Base-by-base conservation (phyloP, 2,113 vertebrate genomes). In the Danionella cerebrum region DNA sequence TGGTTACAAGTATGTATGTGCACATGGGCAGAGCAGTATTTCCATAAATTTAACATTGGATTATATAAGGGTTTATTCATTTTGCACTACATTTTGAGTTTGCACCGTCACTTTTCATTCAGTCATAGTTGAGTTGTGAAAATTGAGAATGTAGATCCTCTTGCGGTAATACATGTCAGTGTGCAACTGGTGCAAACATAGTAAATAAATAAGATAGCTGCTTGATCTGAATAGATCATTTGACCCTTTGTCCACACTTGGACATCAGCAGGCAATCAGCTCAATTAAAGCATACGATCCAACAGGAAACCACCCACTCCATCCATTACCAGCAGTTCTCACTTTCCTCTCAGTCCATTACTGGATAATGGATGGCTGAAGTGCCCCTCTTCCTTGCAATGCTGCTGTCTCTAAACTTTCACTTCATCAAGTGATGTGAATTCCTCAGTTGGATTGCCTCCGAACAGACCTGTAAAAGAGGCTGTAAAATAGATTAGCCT, bases 401-500 rank as follows among this genome's bases (percentile, higher is more conserved):
- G 59, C 60, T 72, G 57, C 67, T 72, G 50, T 72, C 70, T 60
- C 53, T 65, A 72, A 76, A 65, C 70, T 69, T 76, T 35, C 70
- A 72, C 74, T 72, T 72, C 65, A 72, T 72, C 62, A 59, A 59
- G 45, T 41, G 8, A 64, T 19, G 53, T 36, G 21, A 27, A 36
- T 59, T 72, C 74, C 66, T 75, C 67, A 68, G 42, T 27, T 59
- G 41, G 39, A 62, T 65, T 67, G 29, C 31, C 27, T 25, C 18
- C 14, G 42, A 67, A 65, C 47, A 72, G 74, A 38, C 70, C 70
- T 65, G 64, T 72, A 69, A 76, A 68, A 69, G 52, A 72, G 69
- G 36, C 65, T 72, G 69, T 65, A 72, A 71, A 71, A 71, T 71
- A 67, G 73, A 76, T 76, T 76, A 72, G 65, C 52, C 59, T 69